Evolutionary conservation across 2,888 invertebrate species (phyloP).

Genomic region (Cephus pygmeus): DNA sequence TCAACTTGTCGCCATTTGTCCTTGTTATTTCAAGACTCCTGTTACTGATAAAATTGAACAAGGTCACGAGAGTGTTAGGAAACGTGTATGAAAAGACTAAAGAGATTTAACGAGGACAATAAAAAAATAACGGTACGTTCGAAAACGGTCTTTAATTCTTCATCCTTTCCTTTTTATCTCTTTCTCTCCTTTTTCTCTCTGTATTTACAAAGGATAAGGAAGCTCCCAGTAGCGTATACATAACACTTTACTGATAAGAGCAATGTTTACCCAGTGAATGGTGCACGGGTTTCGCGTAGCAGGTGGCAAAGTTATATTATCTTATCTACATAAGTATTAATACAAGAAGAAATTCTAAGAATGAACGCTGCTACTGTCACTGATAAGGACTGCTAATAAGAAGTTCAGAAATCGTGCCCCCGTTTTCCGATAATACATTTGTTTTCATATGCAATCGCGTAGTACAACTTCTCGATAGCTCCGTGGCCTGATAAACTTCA

Average conservation of each 20-base stretch:
- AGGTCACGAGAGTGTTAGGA: background rate
- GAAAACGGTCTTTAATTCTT: background rate
- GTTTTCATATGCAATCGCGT: background rate
- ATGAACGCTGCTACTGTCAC: background rate
- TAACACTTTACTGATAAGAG: background rate
- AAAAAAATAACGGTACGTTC: background rate
- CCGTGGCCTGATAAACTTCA: background rate
- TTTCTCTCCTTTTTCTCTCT: background rate
- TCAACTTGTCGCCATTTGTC: slow-evolving; percentile 60
- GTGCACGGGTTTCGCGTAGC: slow-evolving; percentile 13
- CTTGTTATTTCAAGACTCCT: slow-evolving; percentile 62
- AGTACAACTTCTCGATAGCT: background rate
- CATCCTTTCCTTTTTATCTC: background rate
- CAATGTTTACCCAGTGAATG: slow-evolving; percentile 4
- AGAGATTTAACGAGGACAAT: background rate
- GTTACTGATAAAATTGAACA: slow-evolving; percentile 44
- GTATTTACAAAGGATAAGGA: background rate
- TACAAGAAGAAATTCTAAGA: background rate
- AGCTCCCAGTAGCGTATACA: background rate
- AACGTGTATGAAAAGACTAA: background rate
- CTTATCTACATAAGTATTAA: slow-evolving; percentile 25
- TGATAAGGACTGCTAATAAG: background rate
- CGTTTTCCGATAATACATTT: background rate
- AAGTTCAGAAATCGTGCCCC: background rate
- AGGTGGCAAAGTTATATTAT: slow-evolving; percentile 18